These are phyloP conservation scores for Trichopoda pennipes DNA, from an alignment of 2,888 invertebrate genomes.

Conservation along the genomic window DNA sequence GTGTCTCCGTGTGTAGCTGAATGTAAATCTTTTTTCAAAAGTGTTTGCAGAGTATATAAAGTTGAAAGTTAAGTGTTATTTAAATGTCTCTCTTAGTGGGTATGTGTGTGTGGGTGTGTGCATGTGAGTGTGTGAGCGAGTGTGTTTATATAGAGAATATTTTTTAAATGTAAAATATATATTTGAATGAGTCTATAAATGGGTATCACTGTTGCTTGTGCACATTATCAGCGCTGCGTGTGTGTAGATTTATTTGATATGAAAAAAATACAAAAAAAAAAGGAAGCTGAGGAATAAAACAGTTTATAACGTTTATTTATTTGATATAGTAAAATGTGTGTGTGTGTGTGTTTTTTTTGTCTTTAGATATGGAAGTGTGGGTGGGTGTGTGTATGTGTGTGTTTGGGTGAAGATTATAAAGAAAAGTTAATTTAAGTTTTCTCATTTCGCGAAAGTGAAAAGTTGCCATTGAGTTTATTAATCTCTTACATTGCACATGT, in stretches of 20 bases:
- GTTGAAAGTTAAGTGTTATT: slow-evolving; percentile 63
- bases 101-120: neutral
- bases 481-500: slow-evolving; percentile 55
- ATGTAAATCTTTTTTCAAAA: neutral
- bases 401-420: neutral
- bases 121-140: slow-evolving; percentile 10
- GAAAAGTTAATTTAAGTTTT: slow-evolving; percentile 66
- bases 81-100: slow-evolving; percentile 57
- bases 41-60: slow-evolving; percentile 59
- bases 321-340: neutral
- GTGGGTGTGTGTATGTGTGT: slow-evolving; percentile 5
- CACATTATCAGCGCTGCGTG: slow-evolving; percentile 37
- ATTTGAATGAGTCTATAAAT: neutral
- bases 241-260: slow-evolving; percentile 51
- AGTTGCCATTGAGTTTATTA: slow-evolving; percentile 65
- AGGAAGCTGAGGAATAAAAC: neutral
- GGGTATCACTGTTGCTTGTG: slow-evolving; percentile 36
- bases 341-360: slow-evolving; percentile 27
- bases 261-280: slow-evolving; percentile 9
- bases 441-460: slow-evolving; percentile 64
- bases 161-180: neutral
- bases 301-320: slow-evolving; percentile 40
- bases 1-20: slow-evolving; percentile 18
- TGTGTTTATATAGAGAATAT: neutral
- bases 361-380: neutral